A percentile compares a stretch with the other conserved stretches of the same genome.
Conservation (phyloP, 2,113 vertebrate genomes). For the Athene cunicularia region DNA sequence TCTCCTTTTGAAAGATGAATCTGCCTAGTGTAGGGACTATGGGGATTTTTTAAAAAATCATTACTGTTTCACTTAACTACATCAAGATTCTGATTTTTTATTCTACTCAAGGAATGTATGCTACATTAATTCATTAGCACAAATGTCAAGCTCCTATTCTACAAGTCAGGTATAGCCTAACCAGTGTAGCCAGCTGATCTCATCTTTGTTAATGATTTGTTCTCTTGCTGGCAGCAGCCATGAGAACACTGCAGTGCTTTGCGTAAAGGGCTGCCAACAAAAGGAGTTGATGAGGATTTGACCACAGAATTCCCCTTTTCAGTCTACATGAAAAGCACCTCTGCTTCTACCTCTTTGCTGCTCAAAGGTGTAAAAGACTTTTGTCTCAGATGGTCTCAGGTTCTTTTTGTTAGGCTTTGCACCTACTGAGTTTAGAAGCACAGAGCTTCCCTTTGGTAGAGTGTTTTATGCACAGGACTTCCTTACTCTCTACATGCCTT, state of each 20-base stretch:
- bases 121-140: background rate
- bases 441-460: background rate
- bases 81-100: background rate
- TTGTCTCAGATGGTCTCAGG: background rate
- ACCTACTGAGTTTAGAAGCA: background rate
- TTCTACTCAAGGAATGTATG: background rate
- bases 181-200: background rate
- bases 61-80: constrained; percentile 39
- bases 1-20: constrained; percentile 31
- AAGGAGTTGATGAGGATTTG: constrained; percentile 37
- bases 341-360: constrained; percentile 35
- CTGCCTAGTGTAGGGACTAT: constrained; percentile 47
- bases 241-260: constrained; percentile 22
- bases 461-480: background rate
- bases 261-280: constrained; percentile 33
- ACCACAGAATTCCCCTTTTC: background rate
- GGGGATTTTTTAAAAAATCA: constrained; percentile 31
- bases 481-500: background rate
- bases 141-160: background rate
- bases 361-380: background rate
- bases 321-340: background rate
- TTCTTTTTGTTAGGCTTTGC: background rate
- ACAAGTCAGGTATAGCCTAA: background rate
- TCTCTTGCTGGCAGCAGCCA: background rate
- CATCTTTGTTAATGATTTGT: background rate